These are phyloP conservation scores for Steinernema carpocapsae DNA, from an alignment of 2,888 invertebrate genomes.

Conservation along the genomic window DNA sequence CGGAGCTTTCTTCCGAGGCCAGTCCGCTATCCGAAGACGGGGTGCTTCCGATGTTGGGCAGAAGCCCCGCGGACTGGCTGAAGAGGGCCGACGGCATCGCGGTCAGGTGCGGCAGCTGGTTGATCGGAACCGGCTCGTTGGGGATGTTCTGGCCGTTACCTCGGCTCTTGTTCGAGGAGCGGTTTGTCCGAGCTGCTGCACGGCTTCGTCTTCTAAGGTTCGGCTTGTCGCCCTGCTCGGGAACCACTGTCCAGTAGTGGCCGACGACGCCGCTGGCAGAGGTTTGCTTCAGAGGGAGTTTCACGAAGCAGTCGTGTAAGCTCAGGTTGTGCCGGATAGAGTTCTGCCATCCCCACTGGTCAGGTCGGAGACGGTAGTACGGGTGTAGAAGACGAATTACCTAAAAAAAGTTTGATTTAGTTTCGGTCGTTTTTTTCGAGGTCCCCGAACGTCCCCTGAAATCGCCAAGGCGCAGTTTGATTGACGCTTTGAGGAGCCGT, in stretches of 20 bases:
- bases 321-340: conserved; percentile 97
- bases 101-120: not conserved
- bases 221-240: conserved; percentile 65
- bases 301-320: conserved; percentile 97
- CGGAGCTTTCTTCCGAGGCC: conserved; percentile 27
- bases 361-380: conserved; percentile 65
- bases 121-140: conserved; percentile 15
- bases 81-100: not conserved
- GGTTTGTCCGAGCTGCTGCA: conserved; percentile 38
- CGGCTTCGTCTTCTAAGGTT: conserved; percentile 54
- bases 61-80: not conserved
- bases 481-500: not conserved
- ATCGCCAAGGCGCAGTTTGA: too few relatives aligned
- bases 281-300: conserved; percentile 75
- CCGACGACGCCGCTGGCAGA: conserved; percentile 68
- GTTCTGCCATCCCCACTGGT: conserved; percentile 88
- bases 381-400: conserved; percentile 67
- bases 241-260: conserved; percentile 68
- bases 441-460: not conserved
- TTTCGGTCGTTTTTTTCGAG: too few relatives aligned
- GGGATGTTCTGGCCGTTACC: conserved; percentile 6
- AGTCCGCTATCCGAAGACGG: conserved; percentile 25
- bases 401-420: conserved; percentile 48
- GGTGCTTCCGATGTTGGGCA: conserved; percentile 29
- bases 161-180: conserved; percentile 6